phyloP scores from a whole-genome alignment of 2,113 vertebrate genomes.

The Cebus imitator region DNA sequence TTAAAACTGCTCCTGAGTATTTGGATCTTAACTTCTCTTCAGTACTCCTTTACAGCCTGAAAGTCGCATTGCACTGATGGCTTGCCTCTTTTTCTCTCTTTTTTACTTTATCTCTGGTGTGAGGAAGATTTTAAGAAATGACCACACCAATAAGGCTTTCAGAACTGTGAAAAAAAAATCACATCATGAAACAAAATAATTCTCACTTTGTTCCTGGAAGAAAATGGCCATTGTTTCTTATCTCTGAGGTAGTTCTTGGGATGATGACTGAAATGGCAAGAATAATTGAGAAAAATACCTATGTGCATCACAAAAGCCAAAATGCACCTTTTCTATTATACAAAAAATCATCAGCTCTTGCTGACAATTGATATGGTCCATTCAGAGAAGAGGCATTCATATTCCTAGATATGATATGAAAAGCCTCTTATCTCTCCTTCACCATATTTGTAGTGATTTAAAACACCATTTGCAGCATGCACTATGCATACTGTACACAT shows the following conservation, averaged over 20 bases:
- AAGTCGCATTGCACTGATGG: conserved; percentile 35
- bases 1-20: background rate
- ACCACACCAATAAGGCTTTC: conserved; percentile 66
- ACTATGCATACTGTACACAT: background rate
- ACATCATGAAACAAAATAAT: conserved; percentile 73
- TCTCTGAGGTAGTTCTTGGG: conserved; percentile 65
- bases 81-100: conserved; percentile 30
- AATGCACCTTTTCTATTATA: conserved; percentile 60
- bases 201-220: conserved; percentile 76
- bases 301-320: conserved; percentile 58
- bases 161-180: conserved; percentile 64
- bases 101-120: conserved; percentile 48
- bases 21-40: conserved; percentile 48
- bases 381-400: conserved; percentile 55
- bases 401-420: conserved; percentile 37
- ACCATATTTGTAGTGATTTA: conserved; percentile 63
- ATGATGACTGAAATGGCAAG: conserved; percentile 66
- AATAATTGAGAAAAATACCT: conserved; percentile 70
- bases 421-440: conserved; percentile 59
- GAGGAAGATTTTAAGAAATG: conserved; percentile 68
- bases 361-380: conserved; percentile 10
- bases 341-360: conserved; percentile 49
- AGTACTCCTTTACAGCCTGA: conserved; percentile 23
- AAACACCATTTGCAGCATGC: conserved; percentile 39
- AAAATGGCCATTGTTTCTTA: conserved; percentile 71